Base-by-base conservation (phyloP, 2,888 invertebrate species). In the Altica lythri region DNA sequence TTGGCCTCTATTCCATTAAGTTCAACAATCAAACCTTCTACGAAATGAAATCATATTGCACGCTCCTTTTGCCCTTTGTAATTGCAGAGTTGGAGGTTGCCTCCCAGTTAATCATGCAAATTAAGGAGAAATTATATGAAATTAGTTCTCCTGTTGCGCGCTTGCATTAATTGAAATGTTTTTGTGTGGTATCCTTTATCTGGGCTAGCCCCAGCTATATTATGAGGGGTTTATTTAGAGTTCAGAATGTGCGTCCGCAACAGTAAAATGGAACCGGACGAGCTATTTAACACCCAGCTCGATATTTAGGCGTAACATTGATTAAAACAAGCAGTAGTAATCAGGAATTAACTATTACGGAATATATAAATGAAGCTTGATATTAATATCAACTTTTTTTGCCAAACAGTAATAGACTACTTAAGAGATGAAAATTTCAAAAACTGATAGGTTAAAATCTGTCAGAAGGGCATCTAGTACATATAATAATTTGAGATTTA, bases 71-170 rank as follows among this genome's bases (percentile, higher is more conserved):
- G 16, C 16, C 16, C 34, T 14, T 9, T 16, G 16, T 16, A 34
- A 34, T 34, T 34, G 34, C 34, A 14, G 14, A 16, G 6, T 16
- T 8, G 34, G 3, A 16, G 16, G 34, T 34, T 16, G 14, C 16
- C 6, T 34, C 34, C 34, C 34, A 34, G 2, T 34, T 34, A 34
- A 34, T 34, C 1, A 34, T 34, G 14, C 13, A 14, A 34, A 34
- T 34, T 34, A 34, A 4, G 38, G 22, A 12, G 19, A 22, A 22
- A 40, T 40, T 40, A 40, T 13, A 13, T 22, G 25, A 22, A 25
- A 40, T 40, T 40, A 25, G 40, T 40, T 10, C 25, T 22, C 40
- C 10, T 40, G 40, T 22, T 40, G 40, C 22, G 1, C 40, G 25
- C 19, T 9, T 34, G 12, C 8, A 5, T 34, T 34, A 34, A 34